Conservation (phyloP, 2,797 vertebrate genomes). For the Remorina albescens region DNA sequence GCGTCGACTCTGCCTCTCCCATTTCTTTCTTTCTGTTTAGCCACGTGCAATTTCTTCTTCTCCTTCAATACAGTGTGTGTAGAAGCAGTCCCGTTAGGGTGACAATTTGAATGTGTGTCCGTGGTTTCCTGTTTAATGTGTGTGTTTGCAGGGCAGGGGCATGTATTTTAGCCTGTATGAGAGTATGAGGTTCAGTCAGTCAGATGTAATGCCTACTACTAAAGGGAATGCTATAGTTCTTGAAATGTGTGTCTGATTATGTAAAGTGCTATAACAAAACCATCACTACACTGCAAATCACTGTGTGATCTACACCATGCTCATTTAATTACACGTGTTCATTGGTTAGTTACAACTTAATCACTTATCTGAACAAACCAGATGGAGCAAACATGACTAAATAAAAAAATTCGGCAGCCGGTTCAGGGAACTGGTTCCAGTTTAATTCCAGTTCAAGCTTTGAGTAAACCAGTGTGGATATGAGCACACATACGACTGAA, state of each 20-base stretch:
- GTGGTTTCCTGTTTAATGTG: background rate
- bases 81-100: too few relatives aligned
- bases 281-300: background rate
- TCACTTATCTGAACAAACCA: background rate
- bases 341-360: background rate
- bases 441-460: background rate
- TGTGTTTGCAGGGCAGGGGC: background rate
- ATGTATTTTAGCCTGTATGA: background rate
- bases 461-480: background rate
- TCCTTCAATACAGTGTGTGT: conserved; percentile 6
- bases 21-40: conserved; percentile 5
- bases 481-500: background rate
- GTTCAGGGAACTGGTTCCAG: background rate
- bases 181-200: conserved; percentile 4
- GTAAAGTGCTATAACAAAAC: background rate
- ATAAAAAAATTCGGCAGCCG: background rate
- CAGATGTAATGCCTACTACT: conserved; percentile 15
- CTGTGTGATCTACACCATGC: background rate
- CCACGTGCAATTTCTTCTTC: background rate
- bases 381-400: background rate
- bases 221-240: background rate
- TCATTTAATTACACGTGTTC: conserved; percentile 1
- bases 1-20: background rate
- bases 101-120: too few relatives aligned
- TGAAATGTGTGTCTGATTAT: background rate